Conservation (phyloP, 2,888 invertebrate genomes). For the Hydraecia micacea region DNA sequence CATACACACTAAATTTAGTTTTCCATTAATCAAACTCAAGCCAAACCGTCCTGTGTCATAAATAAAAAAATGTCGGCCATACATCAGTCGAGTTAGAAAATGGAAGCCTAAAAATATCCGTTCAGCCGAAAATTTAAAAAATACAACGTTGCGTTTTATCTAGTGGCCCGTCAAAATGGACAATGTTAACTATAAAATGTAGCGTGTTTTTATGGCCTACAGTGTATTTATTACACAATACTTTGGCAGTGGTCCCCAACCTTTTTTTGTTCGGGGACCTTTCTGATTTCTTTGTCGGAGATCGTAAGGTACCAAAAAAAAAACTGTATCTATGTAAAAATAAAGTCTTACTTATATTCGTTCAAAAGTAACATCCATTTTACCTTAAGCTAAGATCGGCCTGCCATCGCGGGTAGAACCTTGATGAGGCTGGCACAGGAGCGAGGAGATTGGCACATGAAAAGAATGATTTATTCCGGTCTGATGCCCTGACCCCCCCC, state of each 20-base stretch:
- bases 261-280: neutral
- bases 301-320: neutral
- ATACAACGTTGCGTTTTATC: constrained; percentile 15
- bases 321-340: neutral
- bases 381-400: neutral
- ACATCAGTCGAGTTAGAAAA: constrained; percentile 33
- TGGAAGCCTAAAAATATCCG: constrained; percentile 39
- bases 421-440: too few relatives aligned
- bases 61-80: constrained; percentile 42
- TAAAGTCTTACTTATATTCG: neutral
- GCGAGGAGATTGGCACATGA: too few relatives aligned
- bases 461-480: too few relatives aligned
- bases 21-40: constrained; percentile 27
- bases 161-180: constrained; percentile 30
- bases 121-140: constrained; percentile 14
- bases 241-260: neutral
- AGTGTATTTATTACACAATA: constrained; percentile 36
- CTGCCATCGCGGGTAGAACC: too few relatives aligned
- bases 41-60: constrained; percentile 10
- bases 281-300: neutral
- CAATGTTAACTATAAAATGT: constrained; percentile 25
- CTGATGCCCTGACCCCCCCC: too few relatives aligned
- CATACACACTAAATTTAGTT: constrained; percentile 17
- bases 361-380: neutral
- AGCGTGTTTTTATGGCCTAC: constrained; percentile 18